Evolutionary conservation across 2,797 vertebrate genomes (phyloP).

Genomic region (Apogon hyalosoma): DNA sequence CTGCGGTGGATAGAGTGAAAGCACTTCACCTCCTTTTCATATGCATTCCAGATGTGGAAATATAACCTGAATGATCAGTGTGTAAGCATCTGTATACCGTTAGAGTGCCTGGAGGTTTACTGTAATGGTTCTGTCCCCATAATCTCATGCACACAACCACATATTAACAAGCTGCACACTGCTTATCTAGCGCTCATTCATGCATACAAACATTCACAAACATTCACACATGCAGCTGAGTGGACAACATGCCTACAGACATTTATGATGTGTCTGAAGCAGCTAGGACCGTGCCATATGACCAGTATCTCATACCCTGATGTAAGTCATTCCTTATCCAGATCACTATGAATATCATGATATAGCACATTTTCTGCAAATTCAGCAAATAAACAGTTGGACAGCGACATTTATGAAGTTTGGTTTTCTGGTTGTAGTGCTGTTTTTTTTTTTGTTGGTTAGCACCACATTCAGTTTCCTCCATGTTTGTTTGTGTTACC

Average conservation of each 20-base stretch:
- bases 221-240: not conserved
- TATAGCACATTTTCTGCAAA: too few species aligned
- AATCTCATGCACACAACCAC: constrained; percentile 40
- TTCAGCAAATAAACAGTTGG: too few species aligned
- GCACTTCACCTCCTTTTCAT: constrained; percentile 38
- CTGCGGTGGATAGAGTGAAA: constrained; percentile 14
- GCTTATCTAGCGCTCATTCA: constrained; percentile 28
- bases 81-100: constrained; percentile 49
- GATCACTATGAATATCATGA: not conserved
- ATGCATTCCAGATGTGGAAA: constrained; percentile 60
- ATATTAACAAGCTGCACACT: constrained; percentile 16
- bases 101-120: constrained; percentile 30
- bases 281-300: too few species aligned
- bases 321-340: not conserved
- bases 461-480: too few species aligned
- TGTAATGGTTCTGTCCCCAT: constrained; percentile 29
- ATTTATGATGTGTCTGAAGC: not conserved
- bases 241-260: not conserved
- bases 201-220: constrained; percentile 18
- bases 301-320: too few species aligned
- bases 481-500: too few species aligned
- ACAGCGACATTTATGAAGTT: too few species aligned
- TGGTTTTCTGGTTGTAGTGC: too few species aligned
- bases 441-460: too few species aligned
- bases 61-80: constrained; percentile 9